A percentile compares a stretch with the other conserved stretches of the same genome.
Conservation (phyloP, 2,888 invertebrate genomes). For the Drosophila suboccidentalis region DNA sequence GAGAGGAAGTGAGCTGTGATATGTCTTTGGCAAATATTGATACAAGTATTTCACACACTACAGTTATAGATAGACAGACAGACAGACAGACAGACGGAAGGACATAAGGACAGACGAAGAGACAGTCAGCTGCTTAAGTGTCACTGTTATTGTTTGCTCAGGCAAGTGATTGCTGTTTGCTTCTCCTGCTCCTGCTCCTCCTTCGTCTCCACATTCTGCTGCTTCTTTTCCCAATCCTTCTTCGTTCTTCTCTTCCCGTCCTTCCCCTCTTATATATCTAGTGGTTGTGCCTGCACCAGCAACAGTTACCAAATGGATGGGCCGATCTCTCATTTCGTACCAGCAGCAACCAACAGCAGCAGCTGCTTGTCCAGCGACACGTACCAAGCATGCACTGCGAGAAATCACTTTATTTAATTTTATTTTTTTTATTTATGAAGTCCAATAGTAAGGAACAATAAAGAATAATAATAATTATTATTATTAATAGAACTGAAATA, state of each 20-base stretch:
- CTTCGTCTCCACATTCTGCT: neutral
- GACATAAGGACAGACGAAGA: neutral
- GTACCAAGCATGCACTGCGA: neutral
- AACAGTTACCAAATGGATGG: slow-evolving; percentile 49
- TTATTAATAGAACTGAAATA: too few relatives aligned
- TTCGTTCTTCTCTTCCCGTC: neutral
- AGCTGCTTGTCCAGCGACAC: neutral
- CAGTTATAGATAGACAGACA: slow-evolving; percentile 5
- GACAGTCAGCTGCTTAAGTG: slow-evolving; percentile 60
- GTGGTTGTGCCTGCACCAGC: slow-evolving; percentile 24
- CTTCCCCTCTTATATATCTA: too few relatives aligned
- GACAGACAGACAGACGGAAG: neutral
- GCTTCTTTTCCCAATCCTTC: neutral
- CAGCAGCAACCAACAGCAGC: slow-evolving; percentile 4
- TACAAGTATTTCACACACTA: slow-evolving; percentile 44
- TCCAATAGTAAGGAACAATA: too few relatives aligned
- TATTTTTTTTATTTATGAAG: too few relatives aligned
- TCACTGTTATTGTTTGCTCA: slow-evolving; percentile 67
- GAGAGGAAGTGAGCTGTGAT: slow-evolving; percentile 47
- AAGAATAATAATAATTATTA: too few relatives aligned
- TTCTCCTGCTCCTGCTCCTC: neutral
- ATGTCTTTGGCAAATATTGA: slow-evolving; percentile 71
- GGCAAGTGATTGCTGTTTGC: slow-evolving; percentile 75
- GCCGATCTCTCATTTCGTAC: slow-evolving; percentile 21
- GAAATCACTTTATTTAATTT: neutral